A percentile compares a stretch with the other conserved stretches of the same genome.
Evolutionary conservation across 2,888 invertebrate species (phyloP).

Genomic region (Lamellibrachia columna): DNA sequence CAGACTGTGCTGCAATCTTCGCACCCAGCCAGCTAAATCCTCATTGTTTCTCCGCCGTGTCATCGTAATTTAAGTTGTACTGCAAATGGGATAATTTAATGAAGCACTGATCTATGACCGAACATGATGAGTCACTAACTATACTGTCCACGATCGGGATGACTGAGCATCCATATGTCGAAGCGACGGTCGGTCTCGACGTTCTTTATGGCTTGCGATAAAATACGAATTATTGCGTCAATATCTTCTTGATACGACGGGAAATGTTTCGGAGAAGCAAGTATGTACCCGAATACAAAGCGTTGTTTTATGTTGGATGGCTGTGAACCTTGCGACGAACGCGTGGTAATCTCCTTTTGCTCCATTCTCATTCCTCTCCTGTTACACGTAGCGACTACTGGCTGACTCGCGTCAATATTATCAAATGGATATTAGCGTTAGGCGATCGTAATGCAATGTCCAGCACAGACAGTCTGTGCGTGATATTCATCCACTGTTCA

Average conservation of each 20-base stretch:
- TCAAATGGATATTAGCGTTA: neutral
- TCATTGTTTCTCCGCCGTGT: neutral
- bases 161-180: neutral
- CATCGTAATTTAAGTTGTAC: neutral
- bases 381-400: neutral
- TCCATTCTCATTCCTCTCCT: neutral
- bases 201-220: neutral
- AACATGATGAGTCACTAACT: neutral
- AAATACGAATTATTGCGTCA: constrained; percentile 8
- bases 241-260: neutral
- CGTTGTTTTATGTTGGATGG: neutral
- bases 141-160: neutral
- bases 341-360: neutral
- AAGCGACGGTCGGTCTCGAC: neutral
- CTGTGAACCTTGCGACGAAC: neutral
- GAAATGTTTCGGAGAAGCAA: neutral
- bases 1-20: neutral
- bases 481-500: neutral
- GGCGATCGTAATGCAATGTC: neutral
- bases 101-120: neutral
- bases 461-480: neutral
- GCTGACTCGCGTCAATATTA: neutral
- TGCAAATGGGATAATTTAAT: neutral
- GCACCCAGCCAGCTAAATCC: neutral
- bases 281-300: neutral